These are phyloP conservation scores for Pangasianodon gigas DNA, from an alignment of 2,113 vertebrate genomes.

Conservation along the genomic window DNA sequence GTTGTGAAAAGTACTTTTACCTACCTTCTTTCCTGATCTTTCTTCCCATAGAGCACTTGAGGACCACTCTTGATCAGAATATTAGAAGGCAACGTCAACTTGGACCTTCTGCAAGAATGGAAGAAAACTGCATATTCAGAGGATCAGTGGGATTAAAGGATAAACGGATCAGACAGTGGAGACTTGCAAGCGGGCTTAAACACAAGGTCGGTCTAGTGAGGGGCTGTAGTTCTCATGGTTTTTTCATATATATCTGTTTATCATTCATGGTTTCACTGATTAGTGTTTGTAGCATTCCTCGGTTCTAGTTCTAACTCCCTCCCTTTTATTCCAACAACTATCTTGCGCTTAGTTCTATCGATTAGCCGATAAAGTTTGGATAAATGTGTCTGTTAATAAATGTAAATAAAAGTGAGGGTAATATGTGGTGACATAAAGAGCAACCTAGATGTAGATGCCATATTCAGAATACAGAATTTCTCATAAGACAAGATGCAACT, in stretches of 20 bases:
- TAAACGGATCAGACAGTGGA: not conserved
- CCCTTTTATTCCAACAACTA: not conserved
- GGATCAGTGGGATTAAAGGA: constrained; percentile 7
- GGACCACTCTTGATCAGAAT: not conserved
- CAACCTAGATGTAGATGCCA: not conserved
- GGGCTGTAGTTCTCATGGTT: not conserved
- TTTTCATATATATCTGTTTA: not conserved
- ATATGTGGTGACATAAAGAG: not conserved
- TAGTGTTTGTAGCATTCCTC: not conserved
- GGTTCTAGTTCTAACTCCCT: not conserved
- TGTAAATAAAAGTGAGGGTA: not conserved
- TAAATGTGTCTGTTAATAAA: not conserved
- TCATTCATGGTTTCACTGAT: not conserved
- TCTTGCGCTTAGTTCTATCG: not conserved
- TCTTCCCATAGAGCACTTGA: not conserved
- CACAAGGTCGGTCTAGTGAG: not conserved
- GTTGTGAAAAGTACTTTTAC: not conserved
- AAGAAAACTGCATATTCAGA: constrained; percentile 8
- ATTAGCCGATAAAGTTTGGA: not conserved
- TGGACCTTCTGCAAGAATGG: not conserved
- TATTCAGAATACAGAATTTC: not conserved
- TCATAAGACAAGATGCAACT: not conserved
- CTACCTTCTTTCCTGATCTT: not conserved
- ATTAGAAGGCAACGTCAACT: not conserved
- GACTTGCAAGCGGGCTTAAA: not conserved